Percentiles rank a stretch among this genome's conserved stretches.
phyloP scores from a whole-genome alignment of 2,888 invertebrate genomes.

The Sarcophaga variegata region DNA sequence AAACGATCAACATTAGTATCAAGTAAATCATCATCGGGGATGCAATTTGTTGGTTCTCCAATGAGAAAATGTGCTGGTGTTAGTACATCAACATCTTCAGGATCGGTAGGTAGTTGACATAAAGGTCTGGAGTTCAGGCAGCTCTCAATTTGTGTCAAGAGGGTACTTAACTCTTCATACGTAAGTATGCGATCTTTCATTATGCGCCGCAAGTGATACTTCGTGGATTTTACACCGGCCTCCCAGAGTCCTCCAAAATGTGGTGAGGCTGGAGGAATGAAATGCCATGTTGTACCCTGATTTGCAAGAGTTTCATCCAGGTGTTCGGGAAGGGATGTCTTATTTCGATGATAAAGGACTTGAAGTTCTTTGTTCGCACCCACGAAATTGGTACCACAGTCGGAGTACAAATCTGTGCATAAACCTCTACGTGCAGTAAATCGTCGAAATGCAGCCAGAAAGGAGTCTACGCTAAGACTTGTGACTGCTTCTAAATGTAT shows the following conservation, averaged over 20 bases:
- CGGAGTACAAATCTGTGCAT: conserved; percentile 35
- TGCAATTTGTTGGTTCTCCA: conserved; percentile 39
- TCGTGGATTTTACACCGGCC: conserved; percentile 45
- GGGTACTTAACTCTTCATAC: conserved; percentile 30
- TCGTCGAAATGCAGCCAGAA: conserved; percentile 43
- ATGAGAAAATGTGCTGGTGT: conserved; percentile 54
- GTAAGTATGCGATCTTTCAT: conserved; percentile 29
- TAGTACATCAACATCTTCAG: conserved; percentile 8
- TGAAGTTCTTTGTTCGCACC: conserved; percentile 49
- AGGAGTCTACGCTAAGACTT: conserved; percentile 17
- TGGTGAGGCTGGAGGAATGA: too few species aligned
- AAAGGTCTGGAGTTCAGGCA: conserved; percentile 54
- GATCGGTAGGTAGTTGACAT: conserved; percentile 30
- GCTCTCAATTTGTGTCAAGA: conserved; percentile 49
- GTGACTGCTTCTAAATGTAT: conserved; percentile 52
- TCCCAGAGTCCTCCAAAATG: conserved; percentile 47
- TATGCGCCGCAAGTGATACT: conserved; percentile 38
- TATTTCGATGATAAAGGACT: conserved; percentile 20
- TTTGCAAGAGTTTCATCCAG: conserved; percentile 10
- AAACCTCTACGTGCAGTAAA: conserved; percentile 42
- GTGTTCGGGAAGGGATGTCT: conserved; percentile 5
- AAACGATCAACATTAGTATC: conserved; percentile 21
- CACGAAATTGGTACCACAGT: conserved; percentile 56
- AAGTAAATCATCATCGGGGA: conserved; percentile 35
- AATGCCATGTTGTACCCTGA: conserved; percentile 30